Conservation (phyloP, 2,888 invertebrate species). For the Himalopsyche kuldschensis region DNA sequence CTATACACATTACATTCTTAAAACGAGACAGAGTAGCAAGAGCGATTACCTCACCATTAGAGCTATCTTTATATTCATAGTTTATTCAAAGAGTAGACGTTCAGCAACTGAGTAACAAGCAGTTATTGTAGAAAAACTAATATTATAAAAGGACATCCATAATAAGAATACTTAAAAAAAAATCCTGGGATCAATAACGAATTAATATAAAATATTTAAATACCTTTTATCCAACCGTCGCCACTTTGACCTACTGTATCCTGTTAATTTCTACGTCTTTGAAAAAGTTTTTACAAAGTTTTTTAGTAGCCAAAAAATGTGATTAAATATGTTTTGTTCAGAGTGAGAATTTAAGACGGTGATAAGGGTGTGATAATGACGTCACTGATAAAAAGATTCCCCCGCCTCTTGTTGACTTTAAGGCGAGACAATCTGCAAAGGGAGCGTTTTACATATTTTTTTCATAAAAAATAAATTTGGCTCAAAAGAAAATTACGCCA, state of each 20-base stretch:
- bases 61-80: too few relatives aligned
- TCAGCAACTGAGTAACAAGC: too few relatives aligned
- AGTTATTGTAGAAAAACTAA: too few relatives aligned
- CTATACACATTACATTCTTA: too few relatives aligned
- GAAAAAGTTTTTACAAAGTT: slow-evolving; percentile 49
- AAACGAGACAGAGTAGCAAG: too few relatives aligned
- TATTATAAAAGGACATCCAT: too few relatives aligned
- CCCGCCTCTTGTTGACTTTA: slow-evolving; percentile 24
- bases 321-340: slow-evolving; percentile 65
- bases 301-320: slow-evolving; percentile 51
- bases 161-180: too few relatives aligned
- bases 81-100: too few relatives aligned
- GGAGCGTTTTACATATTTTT: background rate
- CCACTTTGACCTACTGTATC: slow-evolving; percentile 41
- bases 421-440: background rate
- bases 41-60: too few relatives aligned
- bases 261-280: slow-evolving; percentile 51
- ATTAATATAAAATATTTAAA: too few relatives aligned
- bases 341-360: slow-evolving; percentile 62
- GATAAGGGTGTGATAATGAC: slow-evolving; percentile 64
- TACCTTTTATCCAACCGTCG: too few relatives aligned
- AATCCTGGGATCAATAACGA: too few relatives aligned
- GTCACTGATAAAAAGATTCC: slow-evolving; percentile 55
- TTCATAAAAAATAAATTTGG: background rate
- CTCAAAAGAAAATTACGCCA: background rate